These are phyloP conservation scores for Hemithea aestivaria DNA, from an alignment of 2,888 invertebrate species.

Conservation along the genomic window DNA sequence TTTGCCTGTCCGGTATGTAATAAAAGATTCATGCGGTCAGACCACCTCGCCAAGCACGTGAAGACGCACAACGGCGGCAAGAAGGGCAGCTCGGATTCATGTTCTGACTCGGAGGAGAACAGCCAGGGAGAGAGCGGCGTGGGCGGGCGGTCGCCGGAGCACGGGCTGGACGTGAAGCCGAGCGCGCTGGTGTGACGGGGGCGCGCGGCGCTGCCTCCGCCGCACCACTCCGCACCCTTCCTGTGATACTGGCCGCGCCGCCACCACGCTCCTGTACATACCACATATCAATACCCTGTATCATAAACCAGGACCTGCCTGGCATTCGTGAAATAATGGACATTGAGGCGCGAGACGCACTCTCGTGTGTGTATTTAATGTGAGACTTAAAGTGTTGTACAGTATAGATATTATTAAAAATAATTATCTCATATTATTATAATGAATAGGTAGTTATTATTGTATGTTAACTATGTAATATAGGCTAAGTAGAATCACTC, in stretches of 20 bases:
- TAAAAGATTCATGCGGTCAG: constrained; percentile 98
- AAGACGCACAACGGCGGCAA: constrained; percentile 94
- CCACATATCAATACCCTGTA: constrained; percentile 70
- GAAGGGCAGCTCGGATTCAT: constrained; percentile 89
- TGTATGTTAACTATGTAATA: constrained; percentile 59
- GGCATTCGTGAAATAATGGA: constrained; percentile 50
- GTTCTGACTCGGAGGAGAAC: constrained; percentile 94
- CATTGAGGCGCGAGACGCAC: constrained; percentile 45
- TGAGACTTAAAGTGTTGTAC: constrained; percentile 74
- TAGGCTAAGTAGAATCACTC: constrained; percentile 71
- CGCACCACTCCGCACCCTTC: constrained; percentile 60
- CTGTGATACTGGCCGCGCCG: constrained; percentile 56
- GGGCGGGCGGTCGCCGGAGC: constrained; percentile 76
- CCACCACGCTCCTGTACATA: constrained; percentile 53
- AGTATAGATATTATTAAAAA: constrained; percentile 69
- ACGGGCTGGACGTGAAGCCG: constrained; percentile 85
- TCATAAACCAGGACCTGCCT: constrained; percentile 47
- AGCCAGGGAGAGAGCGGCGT: constrained; percentile 83
- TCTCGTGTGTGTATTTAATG: constrained; percentile 56
- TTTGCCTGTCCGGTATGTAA: constrained; percentile 98
- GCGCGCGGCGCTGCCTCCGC: constrained; percentile 68
- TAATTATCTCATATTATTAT: constrained; percentile 59
- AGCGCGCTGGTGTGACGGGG: constrained; percentile 88
- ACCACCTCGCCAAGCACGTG: constrained; percentile 97
- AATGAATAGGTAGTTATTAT: constrained; percentile 26